Conservation (phyloP, 1,140 invertebrate species). For the Plectrocnemia conspersa region DNA sequence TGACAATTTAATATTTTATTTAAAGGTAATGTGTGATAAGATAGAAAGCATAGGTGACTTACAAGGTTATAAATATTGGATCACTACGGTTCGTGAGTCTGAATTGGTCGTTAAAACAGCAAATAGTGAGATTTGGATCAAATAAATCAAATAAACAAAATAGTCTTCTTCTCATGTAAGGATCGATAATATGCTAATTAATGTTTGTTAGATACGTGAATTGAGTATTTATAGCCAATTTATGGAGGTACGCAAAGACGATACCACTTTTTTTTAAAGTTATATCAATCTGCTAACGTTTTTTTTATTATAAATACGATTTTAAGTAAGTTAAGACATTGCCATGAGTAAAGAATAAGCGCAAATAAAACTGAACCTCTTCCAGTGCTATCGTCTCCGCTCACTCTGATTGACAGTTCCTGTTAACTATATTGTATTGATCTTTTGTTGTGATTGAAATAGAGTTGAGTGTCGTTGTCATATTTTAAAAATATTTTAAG, state of each 20-base stretch:
- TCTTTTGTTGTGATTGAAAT: no score
- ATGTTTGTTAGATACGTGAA: no score
- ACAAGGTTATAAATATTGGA: conserved; percentile 13
- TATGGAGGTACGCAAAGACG: conserved; percentile 36
- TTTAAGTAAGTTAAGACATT: conserved; percentile 35
- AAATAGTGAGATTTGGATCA: no score
- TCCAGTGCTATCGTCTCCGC: conserved; percentile 34
- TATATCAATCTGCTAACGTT: neutral
- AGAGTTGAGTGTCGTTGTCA: no score
- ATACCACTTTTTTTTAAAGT: conserved; percentile 32
- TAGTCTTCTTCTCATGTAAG: neutral
- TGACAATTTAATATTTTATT: no score
- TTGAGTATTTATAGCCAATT: conserved; percentile 31
- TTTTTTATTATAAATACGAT: conserved; percentile 19
- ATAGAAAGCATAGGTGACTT: conserved; percentile 33
- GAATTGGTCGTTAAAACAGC: neutral
- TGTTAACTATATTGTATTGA: no score
- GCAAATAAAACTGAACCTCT: conserved; percentile 1
- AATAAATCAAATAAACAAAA: no score
- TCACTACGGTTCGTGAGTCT: conserved; percentile 18
- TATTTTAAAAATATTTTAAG: no score
- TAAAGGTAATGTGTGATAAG: conserved; percentile 32
- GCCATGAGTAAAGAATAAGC: conserved; percentile 20
- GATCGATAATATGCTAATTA: neutral
- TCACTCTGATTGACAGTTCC: no score